These are phyloP conservation scores for Paraescarpia echinospica DNA, from an alignment of 1,140 invertebrate genomes.

Conservation along the genomic window DNA sequence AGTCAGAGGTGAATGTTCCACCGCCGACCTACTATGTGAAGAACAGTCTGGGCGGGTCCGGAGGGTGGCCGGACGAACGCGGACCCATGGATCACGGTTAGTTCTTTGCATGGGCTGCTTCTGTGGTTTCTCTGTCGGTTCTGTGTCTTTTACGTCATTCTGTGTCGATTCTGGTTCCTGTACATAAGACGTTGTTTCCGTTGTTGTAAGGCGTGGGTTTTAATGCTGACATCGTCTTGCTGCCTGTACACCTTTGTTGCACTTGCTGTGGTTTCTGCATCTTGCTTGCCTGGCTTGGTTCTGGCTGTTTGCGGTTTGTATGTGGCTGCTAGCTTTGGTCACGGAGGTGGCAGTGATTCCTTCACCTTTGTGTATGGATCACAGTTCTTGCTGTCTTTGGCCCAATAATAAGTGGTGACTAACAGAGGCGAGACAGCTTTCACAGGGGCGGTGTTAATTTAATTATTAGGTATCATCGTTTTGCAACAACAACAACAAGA, in stretches of 20 bases:
- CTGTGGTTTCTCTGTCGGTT: not conserved
- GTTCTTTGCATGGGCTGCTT: not conserved
- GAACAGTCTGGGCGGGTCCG: constrained; percentile 1
- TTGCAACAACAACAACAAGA: not conserved
- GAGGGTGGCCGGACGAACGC: not conserved
- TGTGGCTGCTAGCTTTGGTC: not conserved
- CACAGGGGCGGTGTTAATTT: not conserved
- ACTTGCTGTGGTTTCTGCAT: not conserved
- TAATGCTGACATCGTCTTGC: not conserved
- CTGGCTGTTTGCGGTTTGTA: not conserved
- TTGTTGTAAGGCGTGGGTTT: not conserved
- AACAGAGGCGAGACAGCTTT: not conserved
- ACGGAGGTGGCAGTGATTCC: not conserved
- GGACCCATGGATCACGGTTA: constrained; percentile 8
- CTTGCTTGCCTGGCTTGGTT: not conserved
- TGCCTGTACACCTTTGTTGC: not conserved
- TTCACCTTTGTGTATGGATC: no score
- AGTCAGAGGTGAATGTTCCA: constrained; percentile 39
- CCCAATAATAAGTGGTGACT: not conserved
- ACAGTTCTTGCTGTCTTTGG: not conserved
- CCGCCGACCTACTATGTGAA: not conserved
- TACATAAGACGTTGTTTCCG: not conserved
- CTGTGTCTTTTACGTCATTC: not conserved
- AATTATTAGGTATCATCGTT: not conserved
- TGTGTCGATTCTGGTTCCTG: not conserved